phyloP scores from a whole-genome alignment of 2,888 invertebrate species.

The Agonopterix heracliana region DNA sequence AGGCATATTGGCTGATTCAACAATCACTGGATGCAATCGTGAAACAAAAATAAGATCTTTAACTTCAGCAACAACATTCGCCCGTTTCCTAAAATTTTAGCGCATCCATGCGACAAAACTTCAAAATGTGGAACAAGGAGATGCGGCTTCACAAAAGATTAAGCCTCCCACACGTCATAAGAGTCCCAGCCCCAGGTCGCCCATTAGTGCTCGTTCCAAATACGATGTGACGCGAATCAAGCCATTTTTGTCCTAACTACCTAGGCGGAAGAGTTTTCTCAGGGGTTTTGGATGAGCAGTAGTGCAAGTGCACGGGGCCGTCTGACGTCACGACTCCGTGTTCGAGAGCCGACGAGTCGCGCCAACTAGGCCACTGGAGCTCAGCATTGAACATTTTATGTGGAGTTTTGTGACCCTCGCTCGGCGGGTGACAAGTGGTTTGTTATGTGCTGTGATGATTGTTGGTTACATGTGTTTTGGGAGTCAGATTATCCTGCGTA shows the following conservation, averaged over 20 bases:
- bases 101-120: no score
- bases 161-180: neutral
- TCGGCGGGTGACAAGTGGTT: neutral
- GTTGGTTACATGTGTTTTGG: neutral
- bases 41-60: no score
- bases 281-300: no score
- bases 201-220: conserved; percentile 38
- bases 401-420: conserved; percentile 9
- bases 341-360: conserved; percentile 34
- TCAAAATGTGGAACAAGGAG: no score
- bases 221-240: no score
- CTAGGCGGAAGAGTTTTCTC: no score
- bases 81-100: no score
- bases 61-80: no score
- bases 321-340: conserved; percentile 43
- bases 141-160: neutral
- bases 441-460: neutral
- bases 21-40: no score
- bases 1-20: no score
- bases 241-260: no score
- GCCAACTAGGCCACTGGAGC: conserved; percentile 59
- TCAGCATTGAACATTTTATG: conserved; percentile 19
- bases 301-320: conserved; percentile 20
- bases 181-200: conserved; percentile 16
- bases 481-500: no score